Evolutionary conservation across 2,113 vertebrate species (phyloP).

Genomic region (Paratilapia polleni): DNA sequence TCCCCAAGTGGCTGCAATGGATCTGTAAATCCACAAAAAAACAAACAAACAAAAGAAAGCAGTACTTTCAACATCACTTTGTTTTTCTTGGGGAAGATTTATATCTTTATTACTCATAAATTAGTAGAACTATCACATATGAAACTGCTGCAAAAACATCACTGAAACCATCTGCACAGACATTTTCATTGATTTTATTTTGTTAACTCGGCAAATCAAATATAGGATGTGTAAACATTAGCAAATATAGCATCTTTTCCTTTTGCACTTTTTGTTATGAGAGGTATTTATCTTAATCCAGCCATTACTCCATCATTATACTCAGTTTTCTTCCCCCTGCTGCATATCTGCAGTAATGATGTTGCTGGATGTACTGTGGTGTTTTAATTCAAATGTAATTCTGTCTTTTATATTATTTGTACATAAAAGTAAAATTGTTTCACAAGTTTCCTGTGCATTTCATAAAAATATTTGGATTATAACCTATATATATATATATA

Average conservation of each 20-base stretch:
- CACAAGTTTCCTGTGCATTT: background rate
- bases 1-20: background rate
- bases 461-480: background rate
- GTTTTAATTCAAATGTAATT: background rate
- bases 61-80: conserved; percentile 11
- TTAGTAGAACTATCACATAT: background rate
- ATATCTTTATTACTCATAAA: conserved; percentile 39
- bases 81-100: conserved; percentile 34
- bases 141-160: conserved; percentile 20
- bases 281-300: conserved; percentile 23
- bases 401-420: background rate
- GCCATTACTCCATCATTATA: background rate
- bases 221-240: conserved; percentile 13
- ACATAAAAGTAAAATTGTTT: background rate
- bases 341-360: background rate
- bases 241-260: background rate
- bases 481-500: no score
- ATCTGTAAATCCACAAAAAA: background rate
- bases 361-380: background rate
- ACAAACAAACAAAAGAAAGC: conserved; percentile 6
- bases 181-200: background rate
- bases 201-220: conserved; percentile 8
- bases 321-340: background rate
- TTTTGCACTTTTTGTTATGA: background rate
- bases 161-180: conserved; percentile 30